These are phyloP conservation scores for Nesoenas mayeri DNA, from an alignment of 2,113 vertebrate genomes.

Conservation along the genomic window DNA sequence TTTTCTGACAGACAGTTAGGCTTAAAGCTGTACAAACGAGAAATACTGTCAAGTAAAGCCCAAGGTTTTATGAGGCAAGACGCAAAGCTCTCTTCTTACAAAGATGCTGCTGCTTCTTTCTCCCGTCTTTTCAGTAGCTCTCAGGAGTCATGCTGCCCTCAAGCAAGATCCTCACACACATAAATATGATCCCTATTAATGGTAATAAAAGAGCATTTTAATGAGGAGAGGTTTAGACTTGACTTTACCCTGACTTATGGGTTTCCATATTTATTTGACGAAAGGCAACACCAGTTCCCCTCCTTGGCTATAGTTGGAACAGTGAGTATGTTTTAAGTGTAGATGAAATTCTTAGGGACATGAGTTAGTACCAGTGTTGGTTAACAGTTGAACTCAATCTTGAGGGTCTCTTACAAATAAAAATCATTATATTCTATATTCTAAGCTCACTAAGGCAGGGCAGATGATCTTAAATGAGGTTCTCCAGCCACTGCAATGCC, in stretches of 20 bases:
- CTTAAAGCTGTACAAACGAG: conserved; percentile 29
- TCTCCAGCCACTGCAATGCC: neutral
- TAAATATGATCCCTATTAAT: neutral
- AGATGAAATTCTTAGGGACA: too few species aligned
- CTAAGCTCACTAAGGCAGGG: neutral
- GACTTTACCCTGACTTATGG: neutral
- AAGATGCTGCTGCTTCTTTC: neutral
- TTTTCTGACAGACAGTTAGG: conserved; percentile 57
- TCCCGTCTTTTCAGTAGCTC: neutral
- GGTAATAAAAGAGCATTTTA: neutral
- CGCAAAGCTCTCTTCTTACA: neutral
- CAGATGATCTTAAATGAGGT: neutral
- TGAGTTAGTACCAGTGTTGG: too few species aligned
- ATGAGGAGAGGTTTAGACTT: neutral
- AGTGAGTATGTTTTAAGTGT: neutral
- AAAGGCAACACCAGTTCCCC: neutral
- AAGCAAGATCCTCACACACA: neutral
- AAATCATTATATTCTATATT: too few species aligned
- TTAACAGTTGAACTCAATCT: too few species aligned
- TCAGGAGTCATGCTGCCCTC: neutral
- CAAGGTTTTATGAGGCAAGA: conserved; percentile 1
- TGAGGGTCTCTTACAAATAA: too few species aligned
- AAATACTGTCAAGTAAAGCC: conserved; percentile 20
- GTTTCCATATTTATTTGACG: neutral
- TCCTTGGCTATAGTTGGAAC: neutral